Base-by-base conservation (phyloP, 1,140 invertebrate genomes). In the Neodiprion pinetum region DNA sequence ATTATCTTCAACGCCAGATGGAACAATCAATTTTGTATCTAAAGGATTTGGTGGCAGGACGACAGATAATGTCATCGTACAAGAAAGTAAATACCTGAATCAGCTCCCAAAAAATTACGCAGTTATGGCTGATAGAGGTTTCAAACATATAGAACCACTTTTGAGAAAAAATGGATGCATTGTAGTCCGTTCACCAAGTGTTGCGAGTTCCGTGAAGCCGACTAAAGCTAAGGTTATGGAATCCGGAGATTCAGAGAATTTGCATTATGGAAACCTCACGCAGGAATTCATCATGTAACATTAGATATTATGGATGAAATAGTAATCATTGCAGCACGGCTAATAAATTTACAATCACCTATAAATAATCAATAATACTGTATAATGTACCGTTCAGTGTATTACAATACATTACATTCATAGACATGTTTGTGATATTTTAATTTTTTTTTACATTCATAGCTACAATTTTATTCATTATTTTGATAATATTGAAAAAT, bases 21-120 rank as follows among this genome's bases (percentile, higher is more conserved):
- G 86, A 1, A 80, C 84, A n/a, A 81, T 88, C 12, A 86, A 84
- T 79, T 89, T 81, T 74, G 80, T 89, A 49, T 89, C 87, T 9
- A 72, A 80, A 72, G 87, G 85, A 9, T 88, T 81, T 80, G 80
- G 85, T 47, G 87, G 87, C 48, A 79, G 84, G 76, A 78, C 80
- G 11, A 80, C 80, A 47, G 86, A 88, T 82, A 77, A 76, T 17
- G 67, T 78, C 28, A 79, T 88, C 71, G 77, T 86, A 5, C 76
- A 88, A 80, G 72, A 83, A 72, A 80, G 79, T 78, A 74, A 75
- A 23, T 85, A 78, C 74, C 75, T 88, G 48, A 74, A 85, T 61
- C 4, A 77, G 48, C 67, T 88, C 21, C 76, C 77, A 49, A 10
- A 67, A 2, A 72, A 77, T 23, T 76, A 50, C 74, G 48, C 49